These are phyloP conservation scores for Nematolebias whitei DNA, from an alignment of 2,113 vertebrate genomes.

Conservation along the genomic window DNA sequence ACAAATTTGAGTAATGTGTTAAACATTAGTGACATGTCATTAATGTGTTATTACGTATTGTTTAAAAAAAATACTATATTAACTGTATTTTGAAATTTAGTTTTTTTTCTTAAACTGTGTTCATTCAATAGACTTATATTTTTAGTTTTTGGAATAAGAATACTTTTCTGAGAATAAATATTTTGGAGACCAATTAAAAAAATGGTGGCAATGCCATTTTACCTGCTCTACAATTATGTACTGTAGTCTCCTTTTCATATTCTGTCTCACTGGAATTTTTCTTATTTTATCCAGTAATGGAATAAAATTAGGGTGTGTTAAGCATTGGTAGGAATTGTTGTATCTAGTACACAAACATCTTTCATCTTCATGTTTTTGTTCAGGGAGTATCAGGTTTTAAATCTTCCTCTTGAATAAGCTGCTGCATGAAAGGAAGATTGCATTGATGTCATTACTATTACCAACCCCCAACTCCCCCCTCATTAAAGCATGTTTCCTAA, in stretches of 20 bases:
- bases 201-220: too few species aligned
- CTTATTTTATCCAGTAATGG: background rate
- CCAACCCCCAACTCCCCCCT: too few species aligned
- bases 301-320: constrained; percentile 4
- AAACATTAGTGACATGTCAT: background rate
- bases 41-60: background rate
- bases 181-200: too few species aligned
- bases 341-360: background rate
- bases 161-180: too few species aligned
- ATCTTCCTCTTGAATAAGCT: background rate
- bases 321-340: background rate
- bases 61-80: too few species aligned
- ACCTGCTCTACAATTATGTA: too few species aligned
- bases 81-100: too few species aligned
- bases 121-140: too few species aligned
- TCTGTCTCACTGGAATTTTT: background rate
- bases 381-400: background rate
- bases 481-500: background rate
- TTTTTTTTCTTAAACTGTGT: too few species aligned
- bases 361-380: constrained; percentile 10
- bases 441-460: background rate
- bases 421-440: background rate
- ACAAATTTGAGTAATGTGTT: background rate
- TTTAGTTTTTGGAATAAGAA: too few species aligned
- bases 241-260: background rate